Evolutionary conservation across 1,140 invertebrate species (phyloP).

Genomic region (Lasaia peninsularis): DNA sequence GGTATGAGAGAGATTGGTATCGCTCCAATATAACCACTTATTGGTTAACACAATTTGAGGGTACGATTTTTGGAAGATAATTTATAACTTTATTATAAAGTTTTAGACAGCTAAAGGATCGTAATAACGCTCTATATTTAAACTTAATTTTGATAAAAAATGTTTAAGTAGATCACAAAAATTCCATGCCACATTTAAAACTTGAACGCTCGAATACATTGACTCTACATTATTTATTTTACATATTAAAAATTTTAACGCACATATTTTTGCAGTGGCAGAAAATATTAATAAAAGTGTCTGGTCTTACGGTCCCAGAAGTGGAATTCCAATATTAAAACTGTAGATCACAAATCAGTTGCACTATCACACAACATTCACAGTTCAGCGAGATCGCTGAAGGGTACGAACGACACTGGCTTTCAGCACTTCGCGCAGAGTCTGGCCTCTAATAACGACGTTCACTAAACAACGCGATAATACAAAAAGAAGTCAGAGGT

Average conservation of each 20-base stretch:
- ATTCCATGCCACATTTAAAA: neutral
- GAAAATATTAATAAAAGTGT: slow-evolving; percentile 29
- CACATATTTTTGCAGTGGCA: neutral
- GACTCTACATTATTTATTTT: neutral
- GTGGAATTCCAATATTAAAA: slow-evolving; percentile 60
- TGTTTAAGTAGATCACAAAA: neutral
- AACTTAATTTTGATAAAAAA: neutral
- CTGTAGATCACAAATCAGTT: slow-evolving; percentile 52
- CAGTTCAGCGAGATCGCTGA: slow-evolving; percentile 48
- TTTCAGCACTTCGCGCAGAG: slow-evolving; percentile 58
- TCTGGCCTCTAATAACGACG: slow-evolving; percentile 51
- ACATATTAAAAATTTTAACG: neutral
- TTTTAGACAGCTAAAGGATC: too few relatives aligned
- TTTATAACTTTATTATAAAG: neutral
- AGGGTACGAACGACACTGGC: slow-evolving; percentile 52
- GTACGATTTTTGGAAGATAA: slow-evolving; percentile 15
- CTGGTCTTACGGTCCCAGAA: slow-evolving; percentile 59
- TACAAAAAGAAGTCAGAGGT: slow-evolving; percentile 75
- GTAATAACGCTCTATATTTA: too few relatives aligned
- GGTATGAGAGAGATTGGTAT: slow-evolving; percentile 30
- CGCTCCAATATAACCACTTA: slow-evolving; percentile 24
- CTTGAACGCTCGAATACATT: neutral
- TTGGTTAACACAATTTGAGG: slow-evolving; percentile 18
- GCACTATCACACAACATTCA: slow-evolving; percentile 68
- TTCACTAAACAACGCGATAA: slow-evolving; percentile 70